phyloP scores from a whole-genome alignment of 2,888 invertebrate species.

The Nemapogon koenigi region DNA sequence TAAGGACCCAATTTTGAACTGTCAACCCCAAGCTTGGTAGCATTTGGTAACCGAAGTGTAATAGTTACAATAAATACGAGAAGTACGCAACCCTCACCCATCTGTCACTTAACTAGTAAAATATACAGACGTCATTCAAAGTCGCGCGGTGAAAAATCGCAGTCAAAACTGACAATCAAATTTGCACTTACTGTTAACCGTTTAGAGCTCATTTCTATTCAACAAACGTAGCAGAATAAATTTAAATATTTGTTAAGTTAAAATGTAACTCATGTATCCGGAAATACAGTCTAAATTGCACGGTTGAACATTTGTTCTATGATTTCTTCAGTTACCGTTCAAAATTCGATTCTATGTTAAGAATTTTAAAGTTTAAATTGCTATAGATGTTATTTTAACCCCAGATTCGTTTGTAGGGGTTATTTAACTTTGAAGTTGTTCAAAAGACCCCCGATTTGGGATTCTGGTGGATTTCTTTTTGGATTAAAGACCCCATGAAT shows the following conservation, averaged over 20 bases:
- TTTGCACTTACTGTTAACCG: slow-evolving; percentile 15
- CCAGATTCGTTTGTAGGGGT: slow-evolving; percentile 35
- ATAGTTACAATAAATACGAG: slow-evolving; percentile 62
- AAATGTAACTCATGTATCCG: slow-evolving; percentile 64
- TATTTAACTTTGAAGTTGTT: slow-evolving; percentile 63
- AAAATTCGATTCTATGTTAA: slow-evolving; percentile 29
- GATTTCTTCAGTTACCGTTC: slow-evolving; percentile 23
- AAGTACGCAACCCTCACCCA: slow-evolving; percentile 58
- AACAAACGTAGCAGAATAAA: slow-evolving; percentile 37
- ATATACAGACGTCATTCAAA: slow-evolving; percentile 61
- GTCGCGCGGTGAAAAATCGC: slow-evolving; percentile 56
- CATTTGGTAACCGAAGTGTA: slow-evolving; percentile 52
- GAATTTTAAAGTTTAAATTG: slow-evolving; percentile 25
- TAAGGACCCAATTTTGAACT: slow-evolving; percentile 44
- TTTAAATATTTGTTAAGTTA: slow-evolving; percentile 64
- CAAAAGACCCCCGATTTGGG: slow-evolving; percentile 59
- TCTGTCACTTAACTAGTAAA: slow-evolving; percentile 63
- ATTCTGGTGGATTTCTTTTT: slow-evolving; percentile 62
- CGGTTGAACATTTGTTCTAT: slow-evolving; percentile 54
- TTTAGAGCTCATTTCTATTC: slow-evolving; percentile 34
- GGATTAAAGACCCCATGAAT: slow-evolving; percentile 62
- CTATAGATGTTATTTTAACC: slow-evolving; percentile 15
- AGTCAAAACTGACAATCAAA: slow-evolving; percentile 12
- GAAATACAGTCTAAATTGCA: slow-evolving; percentile 64
- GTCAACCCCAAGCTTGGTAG: slow-evolving; percentile 41